Percentiles rank a stretch among this genome's conserved stretches.
Conservation (phyloP, 2,113 vertebrate species). For the Archocentrus centrarchus region DNA sequence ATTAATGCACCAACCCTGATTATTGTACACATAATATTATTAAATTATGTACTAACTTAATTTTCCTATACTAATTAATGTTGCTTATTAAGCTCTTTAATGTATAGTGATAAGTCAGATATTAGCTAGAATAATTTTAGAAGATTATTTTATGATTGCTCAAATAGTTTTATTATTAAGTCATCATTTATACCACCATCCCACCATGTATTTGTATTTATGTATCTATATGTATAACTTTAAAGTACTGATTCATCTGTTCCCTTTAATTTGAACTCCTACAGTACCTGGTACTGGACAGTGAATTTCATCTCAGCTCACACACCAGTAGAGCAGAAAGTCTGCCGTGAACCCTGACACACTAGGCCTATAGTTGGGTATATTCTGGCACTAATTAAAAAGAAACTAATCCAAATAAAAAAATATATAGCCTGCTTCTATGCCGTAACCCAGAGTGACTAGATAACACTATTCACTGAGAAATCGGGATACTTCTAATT, state of each 20-base stretch:
- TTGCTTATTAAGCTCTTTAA: neutral
- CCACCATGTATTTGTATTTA: neutral
- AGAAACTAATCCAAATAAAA: neutral
- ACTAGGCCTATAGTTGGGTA: neutral
- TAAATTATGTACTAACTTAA: neutral
- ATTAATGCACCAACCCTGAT: neutral
- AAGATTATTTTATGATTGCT: neutral
- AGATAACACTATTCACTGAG: neutral
- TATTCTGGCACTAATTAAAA: neutral
- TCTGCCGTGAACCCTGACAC: neutral
- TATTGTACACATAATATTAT: neutral
- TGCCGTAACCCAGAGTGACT: neutral
- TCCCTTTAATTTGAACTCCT: neutral
- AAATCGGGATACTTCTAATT: neutral
- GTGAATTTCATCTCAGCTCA: neutral
- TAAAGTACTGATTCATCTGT: neutral
- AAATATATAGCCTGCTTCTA: neutral
- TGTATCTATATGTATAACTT: neutral
- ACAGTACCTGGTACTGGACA: neutral
- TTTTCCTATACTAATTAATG: neutral
- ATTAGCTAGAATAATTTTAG: neutral
- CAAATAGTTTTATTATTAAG: too few species aligned
- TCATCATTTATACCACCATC: neutral
- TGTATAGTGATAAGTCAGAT: accelerated
- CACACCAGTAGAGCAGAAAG: neutral